These are phyloP conservation scores for Chondrosia reniformis DNA, from an alignment of 37 sponge, comb jelly and placozoan species.

Conservation along the genomic window DNA sequence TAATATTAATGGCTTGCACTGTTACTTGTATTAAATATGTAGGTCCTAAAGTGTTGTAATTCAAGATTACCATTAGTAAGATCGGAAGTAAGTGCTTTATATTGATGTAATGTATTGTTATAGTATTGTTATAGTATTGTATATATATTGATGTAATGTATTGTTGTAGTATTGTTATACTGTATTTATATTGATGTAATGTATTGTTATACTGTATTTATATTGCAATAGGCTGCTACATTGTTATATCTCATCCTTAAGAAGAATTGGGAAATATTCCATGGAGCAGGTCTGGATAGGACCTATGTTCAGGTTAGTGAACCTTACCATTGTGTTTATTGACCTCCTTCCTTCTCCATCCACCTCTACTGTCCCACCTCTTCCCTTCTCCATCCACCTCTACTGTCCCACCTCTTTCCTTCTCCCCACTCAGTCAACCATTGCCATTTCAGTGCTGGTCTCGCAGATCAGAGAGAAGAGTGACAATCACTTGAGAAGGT, in stretches of 20 bases:
- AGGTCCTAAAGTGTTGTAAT: constrained; percentile 76
- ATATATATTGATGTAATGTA: not conserved
- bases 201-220: not conserved
- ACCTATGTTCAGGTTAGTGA: constrained; percentile 58
- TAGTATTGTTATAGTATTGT: not conserved
- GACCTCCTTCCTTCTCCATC: not conserved
- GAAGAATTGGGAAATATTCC: constrained; percentile 67
- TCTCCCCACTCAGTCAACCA: constrained; percentile 40
- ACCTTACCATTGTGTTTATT: not conserved
- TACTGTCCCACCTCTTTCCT: not conserved
- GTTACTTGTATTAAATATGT: not conserved
- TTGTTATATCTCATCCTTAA: constrained; percentile 77
- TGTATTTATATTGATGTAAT: not conserved
- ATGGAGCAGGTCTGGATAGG: constrained; percentile 54
- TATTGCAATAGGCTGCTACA: constrained; percentile 42
- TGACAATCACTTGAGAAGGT: constrained; percentile 55
- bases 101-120: not conserved
- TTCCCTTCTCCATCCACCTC: constrained; percentile 4
- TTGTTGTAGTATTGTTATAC: not conserved
- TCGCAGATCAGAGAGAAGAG: constrained; percentile 47
- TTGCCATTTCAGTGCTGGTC: constrained; percentile 68
- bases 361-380: not conserved
- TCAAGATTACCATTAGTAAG: constrained; percentile 59
- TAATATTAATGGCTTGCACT: not conserved
- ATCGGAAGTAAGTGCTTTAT: constrained; percentile 44